These are phyloP conservation scores for Numenius arquata DNA, from an alignment of 2,113 vertebrate species.

Conservation along the genomic window DNA sequence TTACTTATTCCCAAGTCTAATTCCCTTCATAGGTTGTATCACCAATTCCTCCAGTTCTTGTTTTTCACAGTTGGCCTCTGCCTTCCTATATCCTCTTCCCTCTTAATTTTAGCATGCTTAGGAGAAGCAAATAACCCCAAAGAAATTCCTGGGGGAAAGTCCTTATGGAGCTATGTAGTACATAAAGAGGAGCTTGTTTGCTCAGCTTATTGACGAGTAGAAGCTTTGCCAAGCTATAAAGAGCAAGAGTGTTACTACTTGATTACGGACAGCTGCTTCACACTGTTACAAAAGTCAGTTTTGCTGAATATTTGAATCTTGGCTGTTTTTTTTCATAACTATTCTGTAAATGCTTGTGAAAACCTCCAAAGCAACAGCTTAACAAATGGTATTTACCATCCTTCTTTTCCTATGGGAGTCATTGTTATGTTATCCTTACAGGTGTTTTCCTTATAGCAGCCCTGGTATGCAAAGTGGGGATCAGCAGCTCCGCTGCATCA, in stretches of 20 bases:
- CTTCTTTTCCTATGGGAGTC: background rate
- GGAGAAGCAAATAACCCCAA: slow-evolving; percentile 4
- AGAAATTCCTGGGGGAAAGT: background rate
- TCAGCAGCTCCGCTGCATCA: background rate
- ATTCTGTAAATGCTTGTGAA: background rate
- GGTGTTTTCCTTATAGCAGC: slow-evolving; percentile 30
- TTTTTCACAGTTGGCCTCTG: slow-evolving; percentile 21
- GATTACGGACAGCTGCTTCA: slow-evolving; percentile 46
- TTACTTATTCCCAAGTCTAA: slow-evolving; percentile 35
- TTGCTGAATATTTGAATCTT: background rate
- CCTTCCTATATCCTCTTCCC: slow-evolving; percentile 10
- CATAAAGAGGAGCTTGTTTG: slow-evolving; percentile 39
- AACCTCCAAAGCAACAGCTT: slow-evolving; percentile 11
- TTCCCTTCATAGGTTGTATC: background rate
- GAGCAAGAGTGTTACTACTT: slow-evolving; percentile 22
- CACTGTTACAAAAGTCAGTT: background rate
- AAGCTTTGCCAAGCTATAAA: slow-evolving; percentile 38
- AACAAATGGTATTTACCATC: background rate
- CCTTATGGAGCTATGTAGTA: background rate
- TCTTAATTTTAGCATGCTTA: slow-evolving; percentile 3
- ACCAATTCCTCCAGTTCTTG: background rate
- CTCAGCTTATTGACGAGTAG: background rate
- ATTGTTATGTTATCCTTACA: background rate
- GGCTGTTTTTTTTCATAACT: background rate
- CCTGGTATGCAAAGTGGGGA: background rate